A percentile compares a stretch with the other conserved stretches of the same genome.
phyloP scores from a whole-genome alignment of 1,140 invertebrate species.

The Saccostrea glomerata region DNA sequence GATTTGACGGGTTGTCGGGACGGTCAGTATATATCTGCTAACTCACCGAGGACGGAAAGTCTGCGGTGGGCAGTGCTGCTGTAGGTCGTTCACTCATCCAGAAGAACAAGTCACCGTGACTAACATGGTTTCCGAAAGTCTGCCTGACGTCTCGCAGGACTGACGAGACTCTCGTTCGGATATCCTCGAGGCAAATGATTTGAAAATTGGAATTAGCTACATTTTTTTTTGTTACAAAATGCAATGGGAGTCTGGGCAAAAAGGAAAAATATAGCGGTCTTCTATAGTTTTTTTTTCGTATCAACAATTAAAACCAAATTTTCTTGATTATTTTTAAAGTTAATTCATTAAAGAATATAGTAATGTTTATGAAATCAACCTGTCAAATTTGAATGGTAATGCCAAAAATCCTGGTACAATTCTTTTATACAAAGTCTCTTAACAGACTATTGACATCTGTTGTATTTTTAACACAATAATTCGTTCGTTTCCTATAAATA shows the following conservation, averaged over 20 bases:
- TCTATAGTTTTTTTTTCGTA: neutral
- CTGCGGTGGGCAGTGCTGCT: slow-evolving; percentile 22
- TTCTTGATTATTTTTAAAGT: no score
- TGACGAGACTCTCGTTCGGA: slow-evolving; percentile 13
- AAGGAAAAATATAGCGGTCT: neutral
- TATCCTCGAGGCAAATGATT: neutral
- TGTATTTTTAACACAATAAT: neutral
- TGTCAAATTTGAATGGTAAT: no score
- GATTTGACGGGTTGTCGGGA: neutral
- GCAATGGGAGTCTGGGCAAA: neutral
- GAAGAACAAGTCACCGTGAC: slow-evolving; percentile 26
- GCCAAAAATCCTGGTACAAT: no score
- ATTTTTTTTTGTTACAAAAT: neutral
- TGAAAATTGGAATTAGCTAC: neutral
- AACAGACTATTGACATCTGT: slow-evolving; percentile 12
- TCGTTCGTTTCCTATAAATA: neutral
- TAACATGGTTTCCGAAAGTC: neutral
- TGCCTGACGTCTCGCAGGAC: slow-evolving; percentile 30
- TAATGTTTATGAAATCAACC: no score
- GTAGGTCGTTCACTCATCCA: slow-evolving; percentile 29
- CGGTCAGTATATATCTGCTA: slow-evolving; percentile 20
- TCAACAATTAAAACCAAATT: neutral
- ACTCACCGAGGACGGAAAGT: slow-evolving; percentile 18
- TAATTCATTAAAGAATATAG: no score
- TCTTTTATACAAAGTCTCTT: no score